phyloP scores from a whole-genome alignment of 2,797 vertebrate genomes.

The Brachymystax lenok region DNA sequence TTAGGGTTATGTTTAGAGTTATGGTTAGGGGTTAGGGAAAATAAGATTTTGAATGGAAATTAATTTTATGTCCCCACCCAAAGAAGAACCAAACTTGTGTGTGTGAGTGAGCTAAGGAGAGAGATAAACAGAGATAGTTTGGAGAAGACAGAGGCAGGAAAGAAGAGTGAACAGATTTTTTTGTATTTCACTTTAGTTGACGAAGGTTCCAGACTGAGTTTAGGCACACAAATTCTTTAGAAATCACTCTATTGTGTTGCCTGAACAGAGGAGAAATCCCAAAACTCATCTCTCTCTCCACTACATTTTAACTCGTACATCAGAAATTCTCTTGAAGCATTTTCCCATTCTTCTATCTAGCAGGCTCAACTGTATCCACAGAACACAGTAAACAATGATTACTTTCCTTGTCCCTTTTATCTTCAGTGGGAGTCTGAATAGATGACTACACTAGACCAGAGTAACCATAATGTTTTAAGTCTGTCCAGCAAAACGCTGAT shows the following conservation, averaged over 20 bases:
- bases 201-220: not conserved
- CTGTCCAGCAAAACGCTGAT: slow-evolving; percentile 48
- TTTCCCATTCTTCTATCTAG: not conserved
- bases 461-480: slow-evolving; percentile 26
- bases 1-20: no score
- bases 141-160: not conserved
- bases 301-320: not conserved
- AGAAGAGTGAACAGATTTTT: not conserved
- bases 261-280: not conserved
- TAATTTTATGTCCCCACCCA: no score
- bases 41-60: no score
- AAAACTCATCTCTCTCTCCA: no score
- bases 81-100: no score
- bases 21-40: no score
- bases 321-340: not conserved
- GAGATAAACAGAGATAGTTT: not conserved
- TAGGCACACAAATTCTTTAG: not conserved
- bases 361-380: not conserved
- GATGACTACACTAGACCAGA: not conserved
- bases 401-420: not conserved
- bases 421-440: not conserved
- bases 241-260: not conserved
- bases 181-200: not conserved
- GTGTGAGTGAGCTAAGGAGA: not conserved
- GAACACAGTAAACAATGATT: not conserved